phyloP scores from a whole-genome alignment of 2,113 vertebrate species.

The Ranitomeya variabilis region DNA sequence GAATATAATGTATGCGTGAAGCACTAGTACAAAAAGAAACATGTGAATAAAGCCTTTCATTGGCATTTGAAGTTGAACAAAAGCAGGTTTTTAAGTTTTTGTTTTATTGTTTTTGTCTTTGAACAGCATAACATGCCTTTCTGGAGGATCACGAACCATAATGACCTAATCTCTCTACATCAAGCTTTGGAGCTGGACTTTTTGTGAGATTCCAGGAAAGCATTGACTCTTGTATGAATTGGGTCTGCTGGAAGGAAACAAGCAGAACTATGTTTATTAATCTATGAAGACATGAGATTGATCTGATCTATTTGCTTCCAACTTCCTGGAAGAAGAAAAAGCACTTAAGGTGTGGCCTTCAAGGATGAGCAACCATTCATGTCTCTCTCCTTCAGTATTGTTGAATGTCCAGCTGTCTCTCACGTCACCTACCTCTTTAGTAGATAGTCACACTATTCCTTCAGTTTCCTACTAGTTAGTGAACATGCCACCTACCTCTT shows the following conservation, averaged over 20 bases:
- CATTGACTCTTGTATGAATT: conserved; percentile 8
- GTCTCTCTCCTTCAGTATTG: not conserved
- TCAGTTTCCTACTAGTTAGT: conserved; percentile 10
- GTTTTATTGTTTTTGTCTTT: conserved; percentile 46
- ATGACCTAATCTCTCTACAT: conserved; percentile 93
- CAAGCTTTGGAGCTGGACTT: conserved; percentile 97
- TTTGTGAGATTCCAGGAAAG: conserved; percentile 73
- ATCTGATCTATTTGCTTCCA: not conserved
- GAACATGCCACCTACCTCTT: conserved; percentile 30
- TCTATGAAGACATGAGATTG: not conserved
- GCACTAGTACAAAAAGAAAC: too few species aligned
- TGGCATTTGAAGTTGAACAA: not conserved
- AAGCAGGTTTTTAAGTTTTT: not conserved
- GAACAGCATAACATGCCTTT: conserved; percentile 97
- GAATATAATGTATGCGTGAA: too few species aligned
- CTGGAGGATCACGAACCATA: conserved; percentile 93
- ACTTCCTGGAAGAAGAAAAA: not conserved
- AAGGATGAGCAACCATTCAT: not conserved
- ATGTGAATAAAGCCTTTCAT: not conserved
- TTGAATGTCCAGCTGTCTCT: not conserved
- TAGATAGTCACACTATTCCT: conserved; percentile 9
- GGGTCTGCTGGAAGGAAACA: not conserved
- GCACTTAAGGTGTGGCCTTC: not conserved
- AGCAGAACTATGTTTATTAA: not conserved
- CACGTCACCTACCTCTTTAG: conserved; percentile 20